A percentile compares a stretch with the other conserved stretches of the same genome.
Conservation (phyloP, 2,113 vertebrate genomes). For the Myotis brandtii region DNA sequence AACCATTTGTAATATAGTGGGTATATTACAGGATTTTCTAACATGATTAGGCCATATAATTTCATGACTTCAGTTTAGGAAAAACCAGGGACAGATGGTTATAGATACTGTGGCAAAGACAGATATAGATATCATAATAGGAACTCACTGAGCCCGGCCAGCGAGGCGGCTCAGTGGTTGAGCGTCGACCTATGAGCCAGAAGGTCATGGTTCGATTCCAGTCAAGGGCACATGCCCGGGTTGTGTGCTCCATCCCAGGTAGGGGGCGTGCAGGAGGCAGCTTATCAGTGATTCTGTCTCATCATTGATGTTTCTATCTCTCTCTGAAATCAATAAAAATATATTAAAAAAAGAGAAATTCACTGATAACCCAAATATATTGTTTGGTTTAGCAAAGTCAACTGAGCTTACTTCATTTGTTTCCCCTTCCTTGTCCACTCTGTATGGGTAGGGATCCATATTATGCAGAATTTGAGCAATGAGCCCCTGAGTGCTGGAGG, state of each 20-base stretch:
- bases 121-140: background rate
- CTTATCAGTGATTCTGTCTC: no score
- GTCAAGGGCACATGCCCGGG: no score
- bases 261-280: no score
- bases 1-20: constrained; percentile 28
- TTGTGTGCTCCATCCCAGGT: no score
- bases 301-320: no score
- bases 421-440: constrained; percentile 25
- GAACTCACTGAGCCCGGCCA: background rate
- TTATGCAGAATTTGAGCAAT: constrained; percentile 7
- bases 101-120: constrained; percentile 28
- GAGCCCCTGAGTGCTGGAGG: constrained; percentile 6
- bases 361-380: constrained; percentile 43
- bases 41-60: background rate
- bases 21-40: constrained; percentile 51
- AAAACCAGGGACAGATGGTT: constrained; percentile 13
- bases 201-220: no score
- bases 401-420: constrained; percentile 22
- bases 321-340: no score
- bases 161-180: no score
- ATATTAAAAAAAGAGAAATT: background rate
- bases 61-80: constrained; percentile 24
- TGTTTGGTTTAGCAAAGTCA: constrained; percentile 37
- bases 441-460: background rate
- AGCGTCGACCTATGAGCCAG: no score